Conservation (phyloP, 2,888 invertebrate genomes). For the Odontomyia ornata region DNA sequence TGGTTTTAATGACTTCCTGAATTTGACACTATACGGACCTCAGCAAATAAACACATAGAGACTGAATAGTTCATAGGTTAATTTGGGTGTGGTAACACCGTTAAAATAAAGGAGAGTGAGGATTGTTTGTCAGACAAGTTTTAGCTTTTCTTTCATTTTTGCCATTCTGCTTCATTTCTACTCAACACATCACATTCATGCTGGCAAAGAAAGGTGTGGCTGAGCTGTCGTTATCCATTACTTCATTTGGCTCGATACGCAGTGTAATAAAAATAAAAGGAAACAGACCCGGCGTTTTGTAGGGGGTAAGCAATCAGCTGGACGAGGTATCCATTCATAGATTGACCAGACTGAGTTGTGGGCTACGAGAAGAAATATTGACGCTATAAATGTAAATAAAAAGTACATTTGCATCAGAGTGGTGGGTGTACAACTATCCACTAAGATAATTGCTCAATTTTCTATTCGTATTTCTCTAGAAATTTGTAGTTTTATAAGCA, state of each 20-base stretch:
- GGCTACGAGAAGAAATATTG: too few species aligned
- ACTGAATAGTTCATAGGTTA: slow-evolving; percentile 7
- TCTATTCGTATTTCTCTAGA: too few species aligned
- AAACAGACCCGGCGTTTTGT: not conserved
- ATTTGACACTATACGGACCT: slow-evolving; percentile 44
- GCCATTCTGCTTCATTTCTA: slow-evolving; percentile 21
- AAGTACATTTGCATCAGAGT: too few species aligned
- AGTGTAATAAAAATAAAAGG: slow-evolving; percentile 34
- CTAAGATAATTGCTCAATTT: too few species aligned
- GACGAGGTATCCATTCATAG: not conserved
- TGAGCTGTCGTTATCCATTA: slow-evolving; percentile 13
- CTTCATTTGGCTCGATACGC: slow-evolving; percentile 3
- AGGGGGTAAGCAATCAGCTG: too few species aligned
- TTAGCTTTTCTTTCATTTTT: slow-evolving; percentile 19
- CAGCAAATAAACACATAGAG: slow-evolving; percentile 37
- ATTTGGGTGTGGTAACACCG: slow-evolving; percentile 39
- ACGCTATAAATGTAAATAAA: too few species aligned
- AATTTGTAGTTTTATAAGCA: too few species aligned
- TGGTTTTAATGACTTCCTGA: slow-evolving; percentile 46
- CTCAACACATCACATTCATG: slow-evolving; percentile 1
- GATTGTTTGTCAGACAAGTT: slow-evolving; percentile 27
- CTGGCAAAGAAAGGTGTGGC: slow-evolving; percentile 42
- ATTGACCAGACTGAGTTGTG: too few species aligned
- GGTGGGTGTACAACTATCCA: too few species aligned
- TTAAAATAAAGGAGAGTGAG: not conserved